Conservation (phyloP, 2,797 vertebrate species). For the Halcyon smyrnensis region DNA sequence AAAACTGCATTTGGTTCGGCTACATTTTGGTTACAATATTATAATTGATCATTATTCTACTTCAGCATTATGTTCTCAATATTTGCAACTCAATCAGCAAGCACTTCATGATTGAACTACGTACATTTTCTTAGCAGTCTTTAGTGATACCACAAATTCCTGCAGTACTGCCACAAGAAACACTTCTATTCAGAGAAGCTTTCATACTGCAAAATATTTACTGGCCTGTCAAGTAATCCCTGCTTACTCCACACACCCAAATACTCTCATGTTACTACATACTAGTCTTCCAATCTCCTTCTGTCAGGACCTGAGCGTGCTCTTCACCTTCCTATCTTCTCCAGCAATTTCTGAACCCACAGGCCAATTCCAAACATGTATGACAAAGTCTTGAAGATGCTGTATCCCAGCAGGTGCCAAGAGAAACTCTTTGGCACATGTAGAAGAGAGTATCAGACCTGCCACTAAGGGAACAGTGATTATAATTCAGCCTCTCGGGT, state of each 20-base stretch:
- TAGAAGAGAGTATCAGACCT: fast-evolving
- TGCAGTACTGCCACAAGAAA: not conserved
- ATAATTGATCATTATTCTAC: not conserved
- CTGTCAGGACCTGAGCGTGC: fast-evolving
- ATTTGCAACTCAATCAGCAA: not conserved
- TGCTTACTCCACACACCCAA: not conserved
- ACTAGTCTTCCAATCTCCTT: not conserved
- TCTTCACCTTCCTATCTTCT: not conserved
- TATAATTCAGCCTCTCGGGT: not conserved
- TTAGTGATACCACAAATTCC: not conserved
- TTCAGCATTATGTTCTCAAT: not conserved
- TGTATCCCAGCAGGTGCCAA: not conserved
- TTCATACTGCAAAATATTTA: not conserved
- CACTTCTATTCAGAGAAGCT: not conserved
- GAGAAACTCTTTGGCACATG: not conserved
- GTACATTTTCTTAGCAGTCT: not conserved
- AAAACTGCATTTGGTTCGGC: not conserved
- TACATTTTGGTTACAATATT: not conserved
- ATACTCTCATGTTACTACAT: not conserved
- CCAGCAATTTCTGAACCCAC: not conserved
- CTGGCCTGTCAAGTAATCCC: not conserved
- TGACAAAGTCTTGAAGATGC: fast-evolving
- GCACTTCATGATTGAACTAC: not conserved
- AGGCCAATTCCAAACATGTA: not conserved
- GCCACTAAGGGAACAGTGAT: fast-evolving